Conservation (phyloP, 2,888 invertebrate species). For the Thera britannica region DNA sequence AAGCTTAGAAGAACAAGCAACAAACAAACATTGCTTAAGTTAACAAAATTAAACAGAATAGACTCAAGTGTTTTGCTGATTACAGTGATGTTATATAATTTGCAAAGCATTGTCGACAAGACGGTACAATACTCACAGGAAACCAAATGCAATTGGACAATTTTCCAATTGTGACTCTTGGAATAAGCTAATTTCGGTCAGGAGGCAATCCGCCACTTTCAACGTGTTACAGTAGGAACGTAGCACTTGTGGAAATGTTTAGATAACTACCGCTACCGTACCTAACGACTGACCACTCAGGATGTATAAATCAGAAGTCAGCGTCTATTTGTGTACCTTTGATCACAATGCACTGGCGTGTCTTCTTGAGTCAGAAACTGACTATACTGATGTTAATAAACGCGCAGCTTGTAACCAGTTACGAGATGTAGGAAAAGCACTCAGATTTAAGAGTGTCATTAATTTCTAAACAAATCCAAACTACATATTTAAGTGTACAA, state of each 20-base stretch:
- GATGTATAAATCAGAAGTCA: conserved; percentile 44
- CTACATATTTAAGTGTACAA: too few species aligned
- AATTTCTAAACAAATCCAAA: neutral
- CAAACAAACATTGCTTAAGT: too few species aligned
- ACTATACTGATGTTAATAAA: neutral
- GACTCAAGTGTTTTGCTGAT: too few species aligned
- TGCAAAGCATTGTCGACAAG: conserved; percentile 40
- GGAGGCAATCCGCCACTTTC: conserved; percentile 63
- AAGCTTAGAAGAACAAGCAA: too few species aligned
- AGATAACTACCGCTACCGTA: conserved; percentile 33
- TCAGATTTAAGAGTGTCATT: neutral
- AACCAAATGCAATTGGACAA: conserved; percentile 80
- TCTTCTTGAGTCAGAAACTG: conserved; percentile 8
- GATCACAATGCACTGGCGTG: conserved; percentile 23
- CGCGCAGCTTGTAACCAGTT: neutral
- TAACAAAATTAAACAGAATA: too few species aligned
- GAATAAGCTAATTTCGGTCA: conserved; percentile 70
- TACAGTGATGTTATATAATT: neutral
- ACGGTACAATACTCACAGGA: conserved; percentile 70
- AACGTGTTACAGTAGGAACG: conserved; percentile 46
- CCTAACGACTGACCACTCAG: conserved; percentile 37
- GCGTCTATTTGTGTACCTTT: conserved; percentile 28
- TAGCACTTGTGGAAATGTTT: conserved; percentile 42
- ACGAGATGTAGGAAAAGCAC: neutral
- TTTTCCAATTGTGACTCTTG: conserved; percentile 77